Base-by-base conservation (phyloP, 2,797 vertebrate genomes). In the Periparus ater region DNA sequence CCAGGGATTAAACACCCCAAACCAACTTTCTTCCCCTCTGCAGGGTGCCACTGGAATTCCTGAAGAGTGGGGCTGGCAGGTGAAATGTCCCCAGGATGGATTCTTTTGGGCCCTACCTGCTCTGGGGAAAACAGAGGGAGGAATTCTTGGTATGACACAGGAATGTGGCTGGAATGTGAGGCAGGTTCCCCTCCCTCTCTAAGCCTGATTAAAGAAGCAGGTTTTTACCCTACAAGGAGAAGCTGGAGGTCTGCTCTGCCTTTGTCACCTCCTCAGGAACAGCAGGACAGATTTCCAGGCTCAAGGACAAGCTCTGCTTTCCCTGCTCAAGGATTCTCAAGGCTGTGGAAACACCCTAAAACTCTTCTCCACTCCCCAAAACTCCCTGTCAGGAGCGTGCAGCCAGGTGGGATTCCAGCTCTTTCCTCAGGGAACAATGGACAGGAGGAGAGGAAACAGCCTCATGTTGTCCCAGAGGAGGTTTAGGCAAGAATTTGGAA, bases 51-150 rank as follows among this genome's bases (percentile, higher is more conserved):
- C 23, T 16, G 54, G 22, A 10, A 14, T 34, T 77, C 68, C 71
- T 29, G 40, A 30, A 26, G 36, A n/a, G 40, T 16, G 45, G 21
- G 23, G 67, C 53, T 63, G 54, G 54, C 34, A 72, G 15, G 8
- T 20, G 50, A 65, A 54, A 30, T 0, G 0, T n/a, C 30, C 23
- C 19, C 10, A 11, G 47, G 42, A 61, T 38, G 4, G 38, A 22
- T 8, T 38, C 57, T n/a, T 10, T n/a, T 61, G 38, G 12, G 13
- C 68, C 30, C 23, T 18, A 50, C 47, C 36, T 61, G 51, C 61
- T 40, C 61, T 30, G 16, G 50, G 16, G 38, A 57, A 47, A 68
- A 6, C 14, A 40, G 18, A 29, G 44, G 4, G 42, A 51, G 47
- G 21, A 60, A 58, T 67, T 10, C 14, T 17, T 44, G 68, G 11